A percentile compares a stretch with the other conserved stretches of the same genome.
phyloP scores from a whole-genome alignment of 2,797 vertebrate species.

The Spinus olivaceus region DNA sequence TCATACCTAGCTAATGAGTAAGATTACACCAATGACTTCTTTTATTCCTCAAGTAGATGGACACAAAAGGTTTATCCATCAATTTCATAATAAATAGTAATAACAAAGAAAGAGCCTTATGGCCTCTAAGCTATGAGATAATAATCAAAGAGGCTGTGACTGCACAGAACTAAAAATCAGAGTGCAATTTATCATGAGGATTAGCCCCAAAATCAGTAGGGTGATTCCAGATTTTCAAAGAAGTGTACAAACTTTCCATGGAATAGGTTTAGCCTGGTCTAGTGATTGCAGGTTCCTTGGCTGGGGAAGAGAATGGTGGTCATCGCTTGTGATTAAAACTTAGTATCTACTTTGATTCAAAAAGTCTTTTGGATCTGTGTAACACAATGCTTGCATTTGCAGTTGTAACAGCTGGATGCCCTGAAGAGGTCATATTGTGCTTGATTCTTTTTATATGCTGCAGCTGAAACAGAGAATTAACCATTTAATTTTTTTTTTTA shows the following conservation, averaged over 20 bases:
- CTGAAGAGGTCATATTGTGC: neutral
- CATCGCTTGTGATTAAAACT: neutral
- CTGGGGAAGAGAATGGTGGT: neutral
- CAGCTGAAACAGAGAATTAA: neutral
- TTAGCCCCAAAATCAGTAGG: neutral
- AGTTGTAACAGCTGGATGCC: neutral
- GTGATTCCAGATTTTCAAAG: neutral
- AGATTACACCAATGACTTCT: neutral
- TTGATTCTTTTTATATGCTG: neutral
- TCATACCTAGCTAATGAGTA: neutral
- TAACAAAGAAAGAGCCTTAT: neutral
- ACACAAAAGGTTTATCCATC: neutral
- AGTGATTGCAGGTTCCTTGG: neutral
- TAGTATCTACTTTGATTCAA: neutral
- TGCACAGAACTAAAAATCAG: neutral
- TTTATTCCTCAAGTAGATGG: neutral
- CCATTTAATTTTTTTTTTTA: too few relatives aligned
- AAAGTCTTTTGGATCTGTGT: neutral
- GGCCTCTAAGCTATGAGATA: neutral
- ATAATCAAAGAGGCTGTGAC: neutral
- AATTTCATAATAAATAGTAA: neutral
- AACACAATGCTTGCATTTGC: neutral
- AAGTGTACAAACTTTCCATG: neutral
- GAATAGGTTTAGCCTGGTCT: neutral
- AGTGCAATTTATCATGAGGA: neutral